Evolutionary conservation across 2,888 invertebrate species (phyloP), one percentile per base, ranked within the genome.

Genomic region (Peribatodes rhomboidaria): DNA sequence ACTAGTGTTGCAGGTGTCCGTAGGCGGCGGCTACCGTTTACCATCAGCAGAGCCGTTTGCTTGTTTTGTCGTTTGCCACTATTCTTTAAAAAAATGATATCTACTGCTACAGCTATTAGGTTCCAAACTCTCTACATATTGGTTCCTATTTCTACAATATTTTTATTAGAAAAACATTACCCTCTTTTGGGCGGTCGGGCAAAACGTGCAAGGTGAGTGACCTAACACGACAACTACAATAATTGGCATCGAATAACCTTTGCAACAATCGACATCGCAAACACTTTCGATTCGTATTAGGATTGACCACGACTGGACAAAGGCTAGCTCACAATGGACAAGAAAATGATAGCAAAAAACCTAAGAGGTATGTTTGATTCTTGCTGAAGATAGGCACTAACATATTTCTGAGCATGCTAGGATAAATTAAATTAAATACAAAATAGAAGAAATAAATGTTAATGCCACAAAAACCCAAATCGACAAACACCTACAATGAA

Each of bases 251-350:
- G 52, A 67, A 65, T 73, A 71, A 79, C 74, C 74, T 76, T 73
- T 76, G 69, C 67, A 71, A 76, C 75, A 69, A 70, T 76, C 71
- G 72, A 71, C 68, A 76, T 71, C 70, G 70, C 69, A 74, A n/a
- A 72, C 71, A 75, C 79, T 76, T 77, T 77, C 77, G 70, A 72
- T 75, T 74, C 69, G 67, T 66, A 68, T 72, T 70, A 69, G 63
- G 68, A 63, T 70, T 68, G 68, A 63, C 65, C 52, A 58, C 67
- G 59, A 61, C 33, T 20, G 46, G 18, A 42, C 53, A 55, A 54
- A 41, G 64, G 50, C 52, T 37, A 20, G 57, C 14, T 13, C 55
- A 65, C 64, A 65, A 42, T 63, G 37, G 10, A 18, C 35, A 50
- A 8, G 35, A 35, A 11, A 16, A 10, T 4, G 0, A 31, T 20